Evolutionary conservation across 1,140 invertebrate species (phyloP), one percentile per base, ranked within the genome.

Genomic region (Antheraea mylitta): DNA sequence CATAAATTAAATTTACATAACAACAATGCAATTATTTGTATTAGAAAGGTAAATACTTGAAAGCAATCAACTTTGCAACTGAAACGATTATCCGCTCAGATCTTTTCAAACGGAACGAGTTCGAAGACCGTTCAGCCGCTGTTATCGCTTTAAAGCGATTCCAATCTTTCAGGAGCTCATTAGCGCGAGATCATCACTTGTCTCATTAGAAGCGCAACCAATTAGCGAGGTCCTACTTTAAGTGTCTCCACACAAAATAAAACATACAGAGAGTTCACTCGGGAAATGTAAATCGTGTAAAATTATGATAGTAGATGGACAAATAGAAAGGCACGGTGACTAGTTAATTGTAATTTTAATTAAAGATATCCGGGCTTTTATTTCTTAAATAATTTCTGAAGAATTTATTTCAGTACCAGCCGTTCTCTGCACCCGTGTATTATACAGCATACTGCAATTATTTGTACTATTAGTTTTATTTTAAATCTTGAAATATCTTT

Each of bases 151-250:
- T 66, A 66, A 66, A 66, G 48, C 53, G 48, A 30, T 59, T 36
- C 53, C 19, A 37, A 58, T 58, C 22, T 69, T 70, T 66, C 69
- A 64, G 16, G 58, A 60, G 67, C 68, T 77, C 75, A 77, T 77
- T 77, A 77, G 68, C 42, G 62, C 37, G 37, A 70, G 68, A 74
- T 74, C 69, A 74, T 77, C 72, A 77, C 64, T 66, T 77, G 75
- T 72, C 72, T 77, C 75, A 74, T 77, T 77, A 77, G 68, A 66
- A 48, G 58, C 53, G 67, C 65, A 58, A 72, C 72, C 75, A 77
- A 77, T 77, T 77, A 77, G 67, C 38, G 71, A 64, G 62, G 58
- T 67, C 65, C 65, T n/a, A 62, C 65, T 66, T 63, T 58, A 60
- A 64, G 58, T 64, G 45, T 58, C 62, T 59, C 22, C 19, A n/a